Conservation (phyloP, 2,888 invertebrate species). For the Drosophila vallismaia region DNA sequence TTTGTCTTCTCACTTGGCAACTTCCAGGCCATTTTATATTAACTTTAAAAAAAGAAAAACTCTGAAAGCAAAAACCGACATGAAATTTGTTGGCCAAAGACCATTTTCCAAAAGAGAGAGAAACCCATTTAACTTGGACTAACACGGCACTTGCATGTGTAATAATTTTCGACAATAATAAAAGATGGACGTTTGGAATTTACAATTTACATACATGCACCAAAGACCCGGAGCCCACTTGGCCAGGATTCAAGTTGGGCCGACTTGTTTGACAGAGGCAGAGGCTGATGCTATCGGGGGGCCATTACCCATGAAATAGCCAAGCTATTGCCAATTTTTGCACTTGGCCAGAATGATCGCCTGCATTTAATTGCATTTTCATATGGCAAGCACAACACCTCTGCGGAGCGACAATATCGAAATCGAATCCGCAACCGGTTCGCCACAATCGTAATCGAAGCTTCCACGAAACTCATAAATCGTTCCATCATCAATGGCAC, state of each 20-base stretch:
- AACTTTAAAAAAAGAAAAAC: not conserved
- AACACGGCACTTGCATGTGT: not conserved
- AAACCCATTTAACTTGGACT: not conserved
- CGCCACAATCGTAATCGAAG: conserved; percentile 39
- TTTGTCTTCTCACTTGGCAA: conserved; percentile 1
- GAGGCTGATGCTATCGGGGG: conserved; percentile 1
- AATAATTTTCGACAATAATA: conserved; percentile 1
- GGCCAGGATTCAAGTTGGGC: not conserved
- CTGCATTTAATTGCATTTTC: conserved; percentile 70
- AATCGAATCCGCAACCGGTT: conserved; percentile 47
- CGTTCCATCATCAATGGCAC: conserved; percentile 76
- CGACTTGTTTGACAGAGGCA: conserved; percentile 18
- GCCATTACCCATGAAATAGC: conserved; percentile 13
- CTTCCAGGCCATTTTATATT: not conserved
- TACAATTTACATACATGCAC: not conserved
- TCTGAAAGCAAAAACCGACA: not conserved
- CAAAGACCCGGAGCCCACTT: not conserved
- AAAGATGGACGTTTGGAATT: conserved; percentile 1
- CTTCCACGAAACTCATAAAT: conserved; percentile 59
- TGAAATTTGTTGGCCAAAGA: not conserved
- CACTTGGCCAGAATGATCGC: conserved; percentile 36
- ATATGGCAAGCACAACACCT: conserved; percentile 32
- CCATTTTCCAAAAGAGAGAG: not conserved
- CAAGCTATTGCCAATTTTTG: conserved; percentile 27
- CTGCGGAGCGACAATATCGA: conserved; percentile 10